Evolutionary conservation across 2,888 invertebrate species (phyloP).

Genomic region (Hemithea aestivaria): DNA sequence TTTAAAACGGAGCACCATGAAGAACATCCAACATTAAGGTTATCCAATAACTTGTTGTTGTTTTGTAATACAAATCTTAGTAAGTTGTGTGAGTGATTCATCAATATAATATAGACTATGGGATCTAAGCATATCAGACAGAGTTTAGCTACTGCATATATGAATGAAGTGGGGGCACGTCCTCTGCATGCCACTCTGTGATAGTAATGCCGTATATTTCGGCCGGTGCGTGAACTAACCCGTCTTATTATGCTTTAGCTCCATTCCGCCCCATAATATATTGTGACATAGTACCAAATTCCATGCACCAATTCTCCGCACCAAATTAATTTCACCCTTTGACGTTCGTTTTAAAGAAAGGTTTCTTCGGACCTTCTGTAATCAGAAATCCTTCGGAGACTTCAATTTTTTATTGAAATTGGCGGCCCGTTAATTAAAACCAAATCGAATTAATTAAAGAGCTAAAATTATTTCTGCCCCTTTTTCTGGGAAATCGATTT

Average conservation of each 20-base stretch:
- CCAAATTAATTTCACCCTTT: constrained; percentile 19
- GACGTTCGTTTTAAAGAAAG: constrained; percentile 28
- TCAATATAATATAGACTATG: no score
- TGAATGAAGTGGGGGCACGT: constrained; percentile 36
- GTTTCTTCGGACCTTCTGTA: constrained; percentile 42
- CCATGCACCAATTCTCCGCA: constrained; percentile 5
- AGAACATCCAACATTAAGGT: no score
- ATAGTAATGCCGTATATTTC: constrained; percentile 67
- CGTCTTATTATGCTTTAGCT: constrained; percentile 53
- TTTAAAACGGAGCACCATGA: no score
- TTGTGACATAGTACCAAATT: constrained; percentile 9
- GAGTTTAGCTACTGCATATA: constrained; percentile 8
- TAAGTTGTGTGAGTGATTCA: no score
- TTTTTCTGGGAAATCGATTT: constrained; percentile 37
- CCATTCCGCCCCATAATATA: constrained; percentile 3
- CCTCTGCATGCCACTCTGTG: constrained; percentile 57
- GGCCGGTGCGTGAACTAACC: constrained; percentile 46
- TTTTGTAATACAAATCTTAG: no score
- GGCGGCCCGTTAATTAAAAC: constrained; percentile 71
- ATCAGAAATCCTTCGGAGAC: constrained; percentile 67
- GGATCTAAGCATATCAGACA: no score
- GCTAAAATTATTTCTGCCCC: constrained; percentile 59
- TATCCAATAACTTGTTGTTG: no score
- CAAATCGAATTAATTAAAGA: constrained; percentile 71
- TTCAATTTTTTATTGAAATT: constrained; percentile 67